These are phyloP conservation scores for Ceramica pisi DNA, from an alignment of 2,888 invertebrate genomes.

Conservation along the genomic window DNA sequence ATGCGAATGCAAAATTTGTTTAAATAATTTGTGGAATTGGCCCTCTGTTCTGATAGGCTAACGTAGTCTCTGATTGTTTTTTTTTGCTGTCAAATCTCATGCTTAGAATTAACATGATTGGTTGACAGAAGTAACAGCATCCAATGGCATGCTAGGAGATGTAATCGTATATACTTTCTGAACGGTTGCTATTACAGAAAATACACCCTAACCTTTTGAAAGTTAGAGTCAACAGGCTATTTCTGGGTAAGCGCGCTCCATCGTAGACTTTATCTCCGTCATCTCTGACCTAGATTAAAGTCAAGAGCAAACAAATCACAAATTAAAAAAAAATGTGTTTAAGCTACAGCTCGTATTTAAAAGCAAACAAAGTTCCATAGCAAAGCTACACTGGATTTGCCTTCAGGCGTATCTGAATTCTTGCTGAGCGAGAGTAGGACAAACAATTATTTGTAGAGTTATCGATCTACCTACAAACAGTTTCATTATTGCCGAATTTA, in stretches of 20 bases:
- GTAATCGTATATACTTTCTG: background rate
- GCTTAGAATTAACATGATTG: background rate
- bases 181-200: background rate
- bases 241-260: too few species aligned
- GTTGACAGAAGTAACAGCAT: background rate
- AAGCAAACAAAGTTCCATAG: background rate
- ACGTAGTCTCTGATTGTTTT: background rate
- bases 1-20: too few species aligned
- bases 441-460: background rate
- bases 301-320: too few species aligned
- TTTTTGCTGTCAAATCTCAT: background rate
- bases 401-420: conserved; percentile 13
- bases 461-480: background rate
- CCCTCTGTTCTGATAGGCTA: background rate
- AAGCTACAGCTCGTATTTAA: conserved; percentile 12
- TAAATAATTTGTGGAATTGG: too few species aligned
- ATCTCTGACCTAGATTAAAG: too few species aligned
- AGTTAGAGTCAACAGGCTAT: too few species aligned
- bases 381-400: background rate
- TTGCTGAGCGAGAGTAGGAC: background rate
- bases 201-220: too few species aligned
- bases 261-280: too few species aligned
- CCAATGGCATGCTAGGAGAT: background rate
- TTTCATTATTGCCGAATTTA: background rate
- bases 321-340: too few species aligned